These are phyloP conservation scores for Eidolon dupreanum DNA, from an alignment of 2,797 vertebrate genomes.

Conservation along the genomic window DNA sequence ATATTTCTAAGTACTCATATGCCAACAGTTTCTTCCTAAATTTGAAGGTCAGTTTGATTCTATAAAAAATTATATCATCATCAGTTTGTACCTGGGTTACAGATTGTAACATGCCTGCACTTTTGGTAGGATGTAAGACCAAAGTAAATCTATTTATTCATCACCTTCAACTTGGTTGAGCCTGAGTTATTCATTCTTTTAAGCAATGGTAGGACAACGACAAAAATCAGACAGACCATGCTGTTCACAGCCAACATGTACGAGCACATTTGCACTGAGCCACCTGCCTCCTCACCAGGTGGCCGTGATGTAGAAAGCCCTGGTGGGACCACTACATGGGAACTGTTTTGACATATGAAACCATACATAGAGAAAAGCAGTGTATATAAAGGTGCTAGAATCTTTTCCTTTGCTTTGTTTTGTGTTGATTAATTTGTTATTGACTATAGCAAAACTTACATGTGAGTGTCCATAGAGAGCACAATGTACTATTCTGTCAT, in stretches of 20 bases:
- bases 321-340: accelerated
- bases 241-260: neutral
- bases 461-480: accelerated
- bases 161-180: neutral
- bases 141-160: neutral
- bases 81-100: neutral
- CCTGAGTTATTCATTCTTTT: neutral
- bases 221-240: neutral
- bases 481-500: neutral
- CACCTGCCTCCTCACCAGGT: neutral
- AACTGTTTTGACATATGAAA: neutral
- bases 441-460: neutral
- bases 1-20: neutral
- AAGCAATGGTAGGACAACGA: too few species aligned
- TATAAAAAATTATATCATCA: neutral
- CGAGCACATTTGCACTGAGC: neutral
- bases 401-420: neutral
- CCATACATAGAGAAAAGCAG: neutral
- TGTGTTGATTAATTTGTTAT: neutral
- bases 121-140: neutral
- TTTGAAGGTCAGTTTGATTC: neutral
- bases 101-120: neutral
- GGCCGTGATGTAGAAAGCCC: neutral
- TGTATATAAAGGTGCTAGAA: too few species aligned
- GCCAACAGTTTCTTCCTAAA: neutral